Base-by-base conservation (phyloP, 2,113 vertebrate genomes). In the Leucopsar rothschildi region DNA sequence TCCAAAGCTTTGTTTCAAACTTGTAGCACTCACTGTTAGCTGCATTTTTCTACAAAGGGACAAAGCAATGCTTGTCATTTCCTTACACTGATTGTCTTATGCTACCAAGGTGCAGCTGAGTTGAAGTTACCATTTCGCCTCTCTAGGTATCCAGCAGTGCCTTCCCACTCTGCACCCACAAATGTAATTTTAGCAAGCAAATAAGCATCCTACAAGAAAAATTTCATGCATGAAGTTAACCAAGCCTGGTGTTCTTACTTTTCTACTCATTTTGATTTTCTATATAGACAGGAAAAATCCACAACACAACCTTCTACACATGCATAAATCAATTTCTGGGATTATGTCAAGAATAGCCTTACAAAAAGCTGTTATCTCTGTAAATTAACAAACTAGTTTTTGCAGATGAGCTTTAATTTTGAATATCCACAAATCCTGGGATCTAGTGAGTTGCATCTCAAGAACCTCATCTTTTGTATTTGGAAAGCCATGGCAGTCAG, bases 181-280 rank as follows among this genome's bases (percentile, higher is more conserved):
- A 47, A 45, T 45, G 3, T 55, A 50, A 60, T 75, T 73, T 60
- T 53, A 61, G 22, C 29, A 64, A 44, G 18, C 7, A 77, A 45
- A 47, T 47, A 56, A 6, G 31, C 52, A 56, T 37, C 45, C 56
- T 23, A 39, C 10, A 27, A 65, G 27, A 69, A 73, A 71, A 52
- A 53, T 0, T 4, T 12, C 1, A 1, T 2, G 1, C n/a, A 9
- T 49, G 40, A 44, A 45, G 13, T 64, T 75, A 69, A 60, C 6
- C 11, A 29, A 52, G 15, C 20, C 68, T 65, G 61, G 21, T 47
- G 23, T 77, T 76, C 31, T 60, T 31, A 37, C 10, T 64, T 71
- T 63, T 25, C 31, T 77, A 7, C 12, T 15, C 10, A 16, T 56
- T 4, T 0, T 23, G 27, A 21, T 79, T 82, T 82, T 72, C 24